Evolutionary conservation across 2,888 invertebrate genomes (phyloP).

Genomic region (Ryuthela nishihirai): DNA sequence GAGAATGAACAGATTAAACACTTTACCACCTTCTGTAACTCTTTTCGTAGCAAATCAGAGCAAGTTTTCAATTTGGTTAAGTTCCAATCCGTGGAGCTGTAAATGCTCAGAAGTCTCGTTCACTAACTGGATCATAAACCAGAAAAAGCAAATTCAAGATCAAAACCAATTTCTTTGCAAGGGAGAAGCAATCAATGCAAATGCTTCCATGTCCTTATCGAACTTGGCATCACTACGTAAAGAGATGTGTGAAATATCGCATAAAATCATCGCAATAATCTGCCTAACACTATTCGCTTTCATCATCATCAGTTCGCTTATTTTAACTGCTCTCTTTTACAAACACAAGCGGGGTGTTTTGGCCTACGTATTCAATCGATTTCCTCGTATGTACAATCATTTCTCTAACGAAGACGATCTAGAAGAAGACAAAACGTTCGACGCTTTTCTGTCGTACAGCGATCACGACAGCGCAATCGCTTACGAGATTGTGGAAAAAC

Average conservation of each 20-base stretch:
- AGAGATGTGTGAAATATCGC: too few species aligned
- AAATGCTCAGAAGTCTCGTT: neutral
- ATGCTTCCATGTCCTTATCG: too few species aligned
- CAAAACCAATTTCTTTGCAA: too few species aligned
- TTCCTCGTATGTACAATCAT: constrained; percentile 37
- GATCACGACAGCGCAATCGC: constrained; percentile 39
- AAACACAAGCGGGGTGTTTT: constrained; percentile 37
- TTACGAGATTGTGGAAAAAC: constrained; percentile 33
- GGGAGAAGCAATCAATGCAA: too few species aligned
- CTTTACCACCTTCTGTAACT: neutral
- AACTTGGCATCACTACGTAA: too few species aligned
- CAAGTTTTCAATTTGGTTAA: neutral
- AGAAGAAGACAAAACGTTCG: constrained; percentile 41
- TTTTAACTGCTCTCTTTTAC: constrained; percentile 37
- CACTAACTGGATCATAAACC: neutral
- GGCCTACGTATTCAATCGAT: constrained; percentile 41
- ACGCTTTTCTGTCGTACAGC: constrained; percentile 41
- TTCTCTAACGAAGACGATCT: constrained; percentile 38
- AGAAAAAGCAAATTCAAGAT: neutral
- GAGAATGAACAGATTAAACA: too few species aligned
- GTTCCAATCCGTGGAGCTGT: neutral
- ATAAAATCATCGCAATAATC: too few species aligned
- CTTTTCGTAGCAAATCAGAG: neutral
- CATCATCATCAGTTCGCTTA: too few species aligned
- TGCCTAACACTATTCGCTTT: too few species aligned